Conservation (phyloP, 2,797 vertebrate species). For the Clarias platycephalus region DNA sequence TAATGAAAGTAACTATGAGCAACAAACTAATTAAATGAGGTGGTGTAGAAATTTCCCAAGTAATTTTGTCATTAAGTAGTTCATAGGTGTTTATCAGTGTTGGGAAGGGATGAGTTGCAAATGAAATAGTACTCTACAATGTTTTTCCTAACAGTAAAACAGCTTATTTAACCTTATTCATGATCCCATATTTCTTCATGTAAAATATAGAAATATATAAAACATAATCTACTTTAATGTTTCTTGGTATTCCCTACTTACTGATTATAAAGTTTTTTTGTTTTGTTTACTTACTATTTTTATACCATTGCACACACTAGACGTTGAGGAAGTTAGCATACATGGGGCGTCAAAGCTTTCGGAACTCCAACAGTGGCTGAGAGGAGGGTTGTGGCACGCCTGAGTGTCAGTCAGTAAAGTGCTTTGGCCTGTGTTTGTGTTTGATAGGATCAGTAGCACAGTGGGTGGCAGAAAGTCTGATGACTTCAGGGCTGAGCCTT, state of each 20-base stretch:
- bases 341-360: slow-evolving; percentile 10
- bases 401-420: slow-evolving; percentile 56
- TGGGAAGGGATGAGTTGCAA: neutral
- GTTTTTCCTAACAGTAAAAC: neutral
- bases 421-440: slow-evolving; percentile 59
- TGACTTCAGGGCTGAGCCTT: slow-evolving; percentile 49
- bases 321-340: neutral
- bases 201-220: neutral
- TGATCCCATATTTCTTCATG: neutral
- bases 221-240: neutral
- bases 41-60: neutral
- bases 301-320: neutral
- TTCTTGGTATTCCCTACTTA: neutral
- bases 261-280: neutral
- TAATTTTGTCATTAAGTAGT: slow-evolving; percentile 10
- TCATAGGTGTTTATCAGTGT: neutral
- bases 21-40: neutral
- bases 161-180: neutral
- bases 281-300: neutral
- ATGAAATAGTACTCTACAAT: neutral
- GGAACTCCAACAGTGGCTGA: slow-evolving; percentile 41
- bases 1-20: neutral
- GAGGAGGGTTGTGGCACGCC: slow-evolving; percentile 46
- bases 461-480: slow-evolving; percentile 55
- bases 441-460: slow-evolving; percentile 58